Base-by-base conservation (phyloP, 1,140 invertebrate genomes). In the Temnothorax nylanderi region DNA sequence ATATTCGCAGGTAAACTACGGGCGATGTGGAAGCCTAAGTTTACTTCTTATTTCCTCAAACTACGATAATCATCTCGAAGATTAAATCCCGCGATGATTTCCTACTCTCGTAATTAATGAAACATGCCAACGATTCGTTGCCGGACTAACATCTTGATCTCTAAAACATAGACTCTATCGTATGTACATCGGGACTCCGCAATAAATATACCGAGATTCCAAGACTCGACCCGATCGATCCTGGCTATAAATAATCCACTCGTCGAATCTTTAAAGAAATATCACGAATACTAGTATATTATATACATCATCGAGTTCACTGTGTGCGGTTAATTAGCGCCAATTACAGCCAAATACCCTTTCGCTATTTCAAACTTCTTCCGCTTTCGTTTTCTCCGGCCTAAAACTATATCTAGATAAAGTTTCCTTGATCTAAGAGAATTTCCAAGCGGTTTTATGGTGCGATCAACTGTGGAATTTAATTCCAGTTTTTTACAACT, bases 181-280 rank as follows among this genome's bases (percentile, higher is more conserved):
- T 47, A 71, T 18, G 18, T 78, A 58, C 65, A 71, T 44, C 37
- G 51, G 4, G 56, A 71, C 65, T 58, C 16, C 64, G 78, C 21
- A 81, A 81, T 81, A 81, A 81, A 81, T 81, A 81, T 81, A 37
- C 64, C 65, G 51, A 65, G 78, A 81, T 81, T 81, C 51, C 78
- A 56, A 81, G 51, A 47, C 65, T 56, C 78, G 37, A 44, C 34
- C 49, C 47, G 47, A 81, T 71, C 78, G 65, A 41, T 32, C 51
- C 64, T 26, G 51, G 16, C 78, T 81, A 47, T 81, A 71, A 81
- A 81, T 81, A 81, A 81, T 81, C 78, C 16, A 71, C 16, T 81
- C 65, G 10, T 71, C 77, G 78, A 81, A 71, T 81, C 11, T 8
- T 71, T 71, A 71, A 44, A 6, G 16, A 81, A 81, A 69, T 69